phyloP scores from a whole-genome alignment of 2,113 vertebrate genomes.

The Heloderma charlesbogerti region DNA sequence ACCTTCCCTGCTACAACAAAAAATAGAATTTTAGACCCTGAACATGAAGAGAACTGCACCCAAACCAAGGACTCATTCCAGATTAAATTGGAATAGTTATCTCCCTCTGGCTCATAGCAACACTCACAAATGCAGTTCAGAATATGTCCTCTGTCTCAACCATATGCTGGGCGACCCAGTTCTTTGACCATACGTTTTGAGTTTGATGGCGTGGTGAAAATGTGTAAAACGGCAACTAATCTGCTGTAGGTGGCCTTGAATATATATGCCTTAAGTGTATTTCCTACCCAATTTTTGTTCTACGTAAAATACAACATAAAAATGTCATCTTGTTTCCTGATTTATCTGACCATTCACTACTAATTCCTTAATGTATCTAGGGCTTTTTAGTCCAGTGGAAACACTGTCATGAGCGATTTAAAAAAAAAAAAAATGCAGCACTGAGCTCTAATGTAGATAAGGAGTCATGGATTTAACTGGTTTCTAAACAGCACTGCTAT shows the following conservation, averaged over 20 bases:
- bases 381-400: background rate
- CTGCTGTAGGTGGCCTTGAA: background rate
- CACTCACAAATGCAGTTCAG: background rate
- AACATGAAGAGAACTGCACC: background rate
- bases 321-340: background rate
- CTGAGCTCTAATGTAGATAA: background rate
- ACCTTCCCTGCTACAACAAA: background rate
- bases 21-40: background rate
- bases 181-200: background rate
- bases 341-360: background rate
- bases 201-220: background rate
- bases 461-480: rapidly evolving
- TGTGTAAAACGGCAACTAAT: background rate
- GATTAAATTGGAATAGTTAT: background rate
- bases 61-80: background rate
- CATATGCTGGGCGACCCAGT: background rate
- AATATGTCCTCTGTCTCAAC: background rate
- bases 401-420: background rate
- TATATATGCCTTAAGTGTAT: background rate
- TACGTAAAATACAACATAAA: slow-evolving; percentile 9
- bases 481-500: background rate
- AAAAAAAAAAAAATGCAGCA: background rate
- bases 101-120: background rate
- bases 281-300: slow-evolving; percentile 12
- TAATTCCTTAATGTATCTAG: background rate